Percentiles rank a stretch among this genome's conserved stretches.
These are phyloP conservation scores for Armadillidium nasatum DNA, from an alignment of 1,140 invertebrate genomes.

Conservation along the genomic window DNA sequence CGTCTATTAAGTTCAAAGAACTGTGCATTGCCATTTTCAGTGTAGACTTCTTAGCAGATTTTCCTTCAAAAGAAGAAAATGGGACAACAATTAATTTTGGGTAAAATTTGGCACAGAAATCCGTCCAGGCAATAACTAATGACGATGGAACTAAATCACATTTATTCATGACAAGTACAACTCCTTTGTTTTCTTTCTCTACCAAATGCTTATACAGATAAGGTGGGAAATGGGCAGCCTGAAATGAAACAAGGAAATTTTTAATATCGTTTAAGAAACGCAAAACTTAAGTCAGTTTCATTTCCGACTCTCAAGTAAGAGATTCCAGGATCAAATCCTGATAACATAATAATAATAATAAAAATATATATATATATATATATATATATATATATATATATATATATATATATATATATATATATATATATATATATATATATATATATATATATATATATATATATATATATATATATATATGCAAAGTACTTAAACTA, in stretches of 20 bases:
- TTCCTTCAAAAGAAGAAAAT: conserved; percentile 49
- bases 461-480: no score
- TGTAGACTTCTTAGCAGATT: conserved; percentile 61
- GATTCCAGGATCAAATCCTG: no score
- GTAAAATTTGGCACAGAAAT: conserved; percentile 61
- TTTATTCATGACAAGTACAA: conserved; percentile 88
- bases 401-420: no score
- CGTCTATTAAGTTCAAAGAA: background rate
- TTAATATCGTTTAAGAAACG: no score
- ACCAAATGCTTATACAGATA: conserved; percentile 76
- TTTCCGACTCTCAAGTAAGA: no score
- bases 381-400: no score
- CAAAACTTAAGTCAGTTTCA: no score
- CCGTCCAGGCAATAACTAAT: conserved; percentile 80
- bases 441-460: no score
- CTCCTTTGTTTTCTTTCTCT: conserved; percentile 66
- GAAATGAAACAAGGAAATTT: conserved; percentile 25
- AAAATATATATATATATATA: no score
- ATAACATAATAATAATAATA: no score
- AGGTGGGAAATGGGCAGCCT: conserved; percentile 74
- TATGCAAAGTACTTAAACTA: no score
- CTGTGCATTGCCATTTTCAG: conserved; percentile 44
- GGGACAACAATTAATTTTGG: conserved; percentile 30
- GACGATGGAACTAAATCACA: conserved; percentile 77
- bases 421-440: no score